Evolutionary conservation across 2,888 invertebrate genomes (phyloP).

Genomic region (Coremacera marginata): DNA sequence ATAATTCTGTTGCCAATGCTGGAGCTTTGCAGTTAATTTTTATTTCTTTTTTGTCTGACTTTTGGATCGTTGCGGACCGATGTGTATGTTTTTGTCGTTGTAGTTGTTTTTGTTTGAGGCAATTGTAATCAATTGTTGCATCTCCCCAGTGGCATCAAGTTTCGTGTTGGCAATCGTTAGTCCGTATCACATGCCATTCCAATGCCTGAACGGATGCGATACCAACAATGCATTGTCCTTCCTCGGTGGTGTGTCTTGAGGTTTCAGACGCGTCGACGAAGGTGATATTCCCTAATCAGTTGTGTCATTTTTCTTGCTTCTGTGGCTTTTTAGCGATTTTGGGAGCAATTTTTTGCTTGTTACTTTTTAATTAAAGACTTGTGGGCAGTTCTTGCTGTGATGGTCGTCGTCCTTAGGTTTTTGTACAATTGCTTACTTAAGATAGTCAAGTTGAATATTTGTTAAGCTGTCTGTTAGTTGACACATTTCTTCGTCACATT

Average conservation of each 20-base stretch:
- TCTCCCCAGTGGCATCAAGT: conserved; percentile 50
- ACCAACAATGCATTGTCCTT: neutral
- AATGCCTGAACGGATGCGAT: conserved; percentile 42
- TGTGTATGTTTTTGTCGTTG: neutral
- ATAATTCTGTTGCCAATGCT: too few relatives aligned
- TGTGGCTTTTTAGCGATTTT: conserved; percentile 52
- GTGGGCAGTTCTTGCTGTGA: conserved; percentile 26
- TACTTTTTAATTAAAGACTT: conserved; percentile 48
- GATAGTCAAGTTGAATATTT: neutral
- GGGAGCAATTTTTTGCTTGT: conserved; percentile 54
- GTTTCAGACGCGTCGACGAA: conserved; percentile 53
- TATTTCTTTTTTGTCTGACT: neutral
- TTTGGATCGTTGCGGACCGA: neutral
- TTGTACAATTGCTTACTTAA: neutral
- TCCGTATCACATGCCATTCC: conserved; percentile 43
- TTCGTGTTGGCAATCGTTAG: conserved; percentile 54
- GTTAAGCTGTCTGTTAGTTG: neutral
- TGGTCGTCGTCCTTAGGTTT: neutral
- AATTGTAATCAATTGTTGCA: conserved; percentile 64
- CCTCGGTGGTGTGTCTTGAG: conserved; percentile 15
- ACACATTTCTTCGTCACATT: too few relatives aligned
- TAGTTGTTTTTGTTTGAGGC: conserved; percentile 39
- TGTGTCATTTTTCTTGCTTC: conserved; percentile 65
- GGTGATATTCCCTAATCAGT: conserved; percentile 68
- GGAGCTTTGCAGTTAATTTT: neutral